Percentiles rank a stretch among this genome's conserved stretches.
phyloP scores from a whole-genome alignment of 2,888 invertebrate genomes.

The Drymonia ruficornis region DNA sequence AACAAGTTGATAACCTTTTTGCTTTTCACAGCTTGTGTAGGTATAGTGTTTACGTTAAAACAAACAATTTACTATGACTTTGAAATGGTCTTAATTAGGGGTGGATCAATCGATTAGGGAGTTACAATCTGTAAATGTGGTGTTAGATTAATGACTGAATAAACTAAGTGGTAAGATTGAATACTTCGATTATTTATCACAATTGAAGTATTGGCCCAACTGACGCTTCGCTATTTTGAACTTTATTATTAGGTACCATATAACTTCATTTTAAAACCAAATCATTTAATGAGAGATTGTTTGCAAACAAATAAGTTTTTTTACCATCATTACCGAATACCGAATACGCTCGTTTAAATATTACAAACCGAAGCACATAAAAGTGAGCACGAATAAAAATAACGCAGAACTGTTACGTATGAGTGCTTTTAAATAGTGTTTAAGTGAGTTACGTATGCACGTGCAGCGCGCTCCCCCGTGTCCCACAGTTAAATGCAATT shows the following conservation, averaged over 20 bases:
- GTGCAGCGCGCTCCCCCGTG: constrained; percentile 42
- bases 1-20: constrained; percentile 33
- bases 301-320: not conserved
- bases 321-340: not conserved
- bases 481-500: constrained; percentile 66
- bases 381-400: constrained; percentile 5
- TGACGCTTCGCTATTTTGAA: too few species aligned
- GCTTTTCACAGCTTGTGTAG: constrained; percentile 1
- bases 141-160: too few species aligned
- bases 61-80: not conserved
- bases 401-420: constrained; percentile 28
- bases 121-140: too few species aligned
- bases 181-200: too few species aligned
- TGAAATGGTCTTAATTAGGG: not conserved
- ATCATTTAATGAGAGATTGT: not conserved
- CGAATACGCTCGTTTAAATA: not conserved
- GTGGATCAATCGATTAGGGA: not conserved
- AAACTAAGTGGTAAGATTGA: too few species aligned
- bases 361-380: not conserved
- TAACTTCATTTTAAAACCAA: too few species aligned
- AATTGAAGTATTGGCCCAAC: too few species aligned
- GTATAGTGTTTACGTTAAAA: not conserved
- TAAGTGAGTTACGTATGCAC: constrained; percentile 63
- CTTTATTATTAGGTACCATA: too few species aligned
- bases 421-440: constrained; percentile 56